Evolutionary conservation across 2,888 invertebrate species (phyloP).

Genomic region (Eurois occulta): DNA sequence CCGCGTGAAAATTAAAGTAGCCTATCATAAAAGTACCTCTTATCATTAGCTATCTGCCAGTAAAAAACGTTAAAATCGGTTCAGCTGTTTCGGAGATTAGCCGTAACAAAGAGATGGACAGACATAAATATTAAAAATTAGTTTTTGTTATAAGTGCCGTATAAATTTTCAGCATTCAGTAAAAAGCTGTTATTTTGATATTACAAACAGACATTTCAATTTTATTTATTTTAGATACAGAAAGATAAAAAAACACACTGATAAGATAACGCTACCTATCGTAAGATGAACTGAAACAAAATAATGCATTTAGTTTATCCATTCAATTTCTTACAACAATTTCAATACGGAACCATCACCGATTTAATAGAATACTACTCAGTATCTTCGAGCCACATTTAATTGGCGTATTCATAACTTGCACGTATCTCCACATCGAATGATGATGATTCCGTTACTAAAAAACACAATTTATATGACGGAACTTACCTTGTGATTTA

Average conservation of each 20-base stretch:
- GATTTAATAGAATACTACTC: constrained; percentile 20
- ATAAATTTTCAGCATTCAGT: no score
- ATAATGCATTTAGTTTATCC: not conserved
- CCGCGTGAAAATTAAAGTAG: no score
- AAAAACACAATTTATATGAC: constrained; percentile 43
- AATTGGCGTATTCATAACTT: constrained; percentile 55
- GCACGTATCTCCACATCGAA: constrained; percentile 34
- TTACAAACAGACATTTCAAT: no score
- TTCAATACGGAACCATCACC: constrained; percentile 45
- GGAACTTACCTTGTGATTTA: constrained; percentile 17
- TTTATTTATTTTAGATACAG: no score
- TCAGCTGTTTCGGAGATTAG: no score
- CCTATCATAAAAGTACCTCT: no score
- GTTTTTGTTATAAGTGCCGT: no score
- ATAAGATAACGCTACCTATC: not conserved
- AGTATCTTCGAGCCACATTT: constrained; percentile 30
- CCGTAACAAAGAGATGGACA: no score
- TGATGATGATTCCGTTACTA: constrained; percentile 50
- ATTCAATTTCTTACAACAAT: not conserved
- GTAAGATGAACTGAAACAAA: not conserved
- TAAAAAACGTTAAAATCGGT: no score
- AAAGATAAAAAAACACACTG: not conserved
- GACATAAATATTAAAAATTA: no score
- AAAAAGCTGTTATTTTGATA: no score
- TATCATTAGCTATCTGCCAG: no score